Base-by-base conservation (phyloP, 1,140 invertebrate species). In the Protaetia brevitarsis region DNA sequence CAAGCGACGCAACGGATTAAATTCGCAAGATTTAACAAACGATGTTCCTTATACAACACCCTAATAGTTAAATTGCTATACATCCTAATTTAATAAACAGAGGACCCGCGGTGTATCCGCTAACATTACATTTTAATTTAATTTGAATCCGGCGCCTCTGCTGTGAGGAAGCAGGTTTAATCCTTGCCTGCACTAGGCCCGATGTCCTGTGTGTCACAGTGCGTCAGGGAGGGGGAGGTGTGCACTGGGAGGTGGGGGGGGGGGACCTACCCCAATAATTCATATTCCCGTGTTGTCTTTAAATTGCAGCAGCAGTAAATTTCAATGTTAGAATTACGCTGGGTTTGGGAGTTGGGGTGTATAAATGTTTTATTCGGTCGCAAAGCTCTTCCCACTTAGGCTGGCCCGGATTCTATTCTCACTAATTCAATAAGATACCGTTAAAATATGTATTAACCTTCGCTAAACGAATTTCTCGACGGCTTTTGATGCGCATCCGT, bases 71-170 rank as follows among this genome's bases (percentile, higher is more conserved):
- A 41, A 64, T 29, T 41, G 16, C 26, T 65, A 28, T 34, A 34
- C 26, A 57, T 66, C 37, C 59, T 66, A 69, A 66, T 69, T 66
- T 66, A 66, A 66, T 69, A 69, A 69, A 58, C 58, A 19, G 19
- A 16, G n/a, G 41, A 19, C 41, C 41, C 6, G 27, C 59, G 51
- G 37, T 21, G 63, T 58, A 66, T 60, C 64, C 37, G 51, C 13
- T 21, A 68, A 68, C 64, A 68, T 68, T 63, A 58, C 26, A 45
- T 61, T 65, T 66, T 69, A 69, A 69, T 69, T 66, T 69, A 67
- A 69, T 69, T 63, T 36, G 66, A 65, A 67, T 51, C 51, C 36
- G 36, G 11, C 10, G 41, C 30, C 29, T 36, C 31, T 37, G 31
- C 57, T 37, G 21, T 60, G 61, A 66, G n/a, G n/a, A n/a, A n/a